Percentiles rank a stretch among this genome's conserved stretches.
phyloP scores from a whole-genome alignment of 2,797 vertebrate genomes.

The Lepus townsendii region DNA sequence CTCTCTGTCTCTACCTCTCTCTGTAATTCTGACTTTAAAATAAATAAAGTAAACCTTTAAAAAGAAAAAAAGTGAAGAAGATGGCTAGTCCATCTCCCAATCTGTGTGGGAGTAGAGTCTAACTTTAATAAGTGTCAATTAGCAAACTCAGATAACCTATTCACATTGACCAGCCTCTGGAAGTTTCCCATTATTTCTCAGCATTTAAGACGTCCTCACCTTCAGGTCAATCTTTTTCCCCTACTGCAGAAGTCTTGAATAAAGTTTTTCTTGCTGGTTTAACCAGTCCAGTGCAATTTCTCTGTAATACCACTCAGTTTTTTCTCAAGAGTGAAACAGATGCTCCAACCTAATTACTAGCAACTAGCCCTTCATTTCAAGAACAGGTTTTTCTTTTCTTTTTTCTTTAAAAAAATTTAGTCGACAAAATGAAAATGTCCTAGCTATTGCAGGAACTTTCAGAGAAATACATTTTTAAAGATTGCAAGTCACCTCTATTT shows the following conservation, averaged over 20 bases:
- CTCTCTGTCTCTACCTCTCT: too few species aligned
- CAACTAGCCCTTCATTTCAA: constrained; percentile 21
- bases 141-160: not conserved
- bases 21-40: too few species aligned
- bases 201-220: not conserved
- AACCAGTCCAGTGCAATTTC: not conserved
- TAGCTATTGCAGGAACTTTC: constrained; percentile 15
- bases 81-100: too few species aligned
- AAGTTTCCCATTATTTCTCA: not conserved
- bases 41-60: too few species aligned
- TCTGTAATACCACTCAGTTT: not conserved
- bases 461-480: not conserved
- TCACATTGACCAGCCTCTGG: too few species aligned
- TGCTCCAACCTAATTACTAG: constrained; percentile 55
- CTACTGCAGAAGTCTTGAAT: not conserved
- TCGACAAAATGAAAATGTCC: constrained; percentile 20
- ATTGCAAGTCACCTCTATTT: not conserved
- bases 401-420: not conserved
- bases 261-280: not conserved
- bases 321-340: constrained; percentile 33
- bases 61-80: too few species aligned
- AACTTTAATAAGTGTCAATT: not conserved
- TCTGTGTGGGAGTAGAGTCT: not conserved
- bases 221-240: not conserved
- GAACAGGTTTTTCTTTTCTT: not conserved